Evolutionary conservation across 2,888 invertebrate species (phyloP).

Genomic region (Melieria picta): DNA sequence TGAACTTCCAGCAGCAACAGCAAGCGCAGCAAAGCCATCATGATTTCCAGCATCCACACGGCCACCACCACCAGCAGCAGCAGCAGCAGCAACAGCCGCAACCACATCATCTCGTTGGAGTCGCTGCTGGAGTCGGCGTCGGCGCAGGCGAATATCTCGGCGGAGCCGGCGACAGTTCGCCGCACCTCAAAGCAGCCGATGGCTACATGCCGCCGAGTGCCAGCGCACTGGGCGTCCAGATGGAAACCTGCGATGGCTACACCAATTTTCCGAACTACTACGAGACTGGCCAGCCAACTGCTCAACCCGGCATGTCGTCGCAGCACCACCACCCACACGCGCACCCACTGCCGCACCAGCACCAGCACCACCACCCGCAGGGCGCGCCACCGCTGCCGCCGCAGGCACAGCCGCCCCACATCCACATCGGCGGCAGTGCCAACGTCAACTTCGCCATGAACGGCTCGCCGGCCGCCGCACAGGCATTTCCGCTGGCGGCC

Average conservation of each 20-base stretch:
- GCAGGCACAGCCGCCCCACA: conserved; percentile 33
- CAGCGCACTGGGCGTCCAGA: conserved; percentile 58
- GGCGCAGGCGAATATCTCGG: neutral
- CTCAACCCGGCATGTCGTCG: conserved; percentile 68
- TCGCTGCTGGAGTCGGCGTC: conserved; percentile 5
- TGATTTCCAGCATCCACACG: conserved; percentile 42
- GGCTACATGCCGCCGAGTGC: conserved; percentile 44
- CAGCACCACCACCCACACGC: conserved; percentile 68
- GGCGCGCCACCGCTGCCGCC: neutral
- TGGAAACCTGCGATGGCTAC: conserved; percentile 61
- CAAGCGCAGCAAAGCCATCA: conserved; percentile 10
- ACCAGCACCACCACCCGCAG: conserved; percentile 34
- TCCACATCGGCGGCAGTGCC: conserved; percentile 32
- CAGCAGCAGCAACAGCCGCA: conserved; percentile 47
- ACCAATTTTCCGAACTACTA: conserved; percentile 55
- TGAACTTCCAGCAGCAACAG: conserved; percentile 45
- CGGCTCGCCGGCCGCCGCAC: conserved; percentile 42
- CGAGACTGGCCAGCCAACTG: conserved; percentile 66
- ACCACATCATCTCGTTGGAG: conserved; percentile 43
- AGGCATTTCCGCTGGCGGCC: conserved; percentile 41
- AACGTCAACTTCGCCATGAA: conserved; percentile 24
- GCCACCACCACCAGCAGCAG: conserved; percentile 40
- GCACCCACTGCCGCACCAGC: conserved; percentile 65
- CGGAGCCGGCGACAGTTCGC: conserved; percentile 47
- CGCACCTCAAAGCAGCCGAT: conserved; percentile 27